Conservation (phyloP, 2,113 vertebrate species). For the Abramis brama region DNA sequence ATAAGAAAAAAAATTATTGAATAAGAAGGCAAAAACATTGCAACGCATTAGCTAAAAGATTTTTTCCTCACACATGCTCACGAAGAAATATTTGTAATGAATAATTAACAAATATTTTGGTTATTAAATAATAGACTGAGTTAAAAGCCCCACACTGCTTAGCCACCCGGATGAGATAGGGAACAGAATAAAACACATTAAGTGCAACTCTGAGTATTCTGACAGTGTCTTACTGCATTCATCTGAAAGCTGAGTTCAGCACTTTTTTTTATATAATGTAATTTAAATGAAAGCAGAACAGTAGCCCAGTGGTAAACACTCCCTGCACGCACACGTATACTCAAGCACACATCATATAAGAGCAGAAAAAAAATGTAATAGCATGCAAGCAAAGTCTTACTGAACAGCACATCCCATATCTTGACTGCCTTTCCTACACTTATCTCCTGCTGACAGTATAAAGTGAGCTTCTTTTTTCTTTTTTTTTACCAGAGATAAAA, state of each 20-base stretch:
- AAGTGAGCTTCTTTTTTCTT: background rate
- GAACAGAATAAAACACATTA: background rate
- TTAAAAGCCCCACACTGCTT: background rate
- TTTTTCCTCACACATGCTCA: background rate
- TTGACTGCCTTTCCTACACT: constrained; percentile 18
- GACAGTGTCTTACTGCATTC: background rate
- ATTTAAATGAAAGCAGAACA: background rate
- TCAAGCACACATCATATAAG: background rate
- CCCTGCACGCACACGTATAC: background rate
- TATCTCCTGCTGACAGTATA: constrained; percentile 9
- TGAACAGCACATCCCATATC: background rate
- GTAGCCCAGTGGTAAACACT: background rate
- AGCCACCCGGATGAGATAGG: background rate
- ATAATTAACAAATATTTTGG: constrained; percentile 14
- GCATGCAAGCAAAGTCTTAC: background rate
- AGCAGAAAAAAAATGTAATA: background rate
- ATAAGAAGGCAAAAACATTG: background rate
- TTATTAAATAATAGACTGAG: background rate
- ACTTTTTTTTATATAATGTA: background rate
- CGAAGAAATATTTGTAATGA: background rate
- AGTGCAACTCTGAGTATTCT: background rate
- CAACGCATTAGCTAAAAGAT: background rate
- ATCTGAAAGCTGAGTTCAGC: constrained; percentile 18
- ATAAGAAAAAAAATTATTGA: background rate
- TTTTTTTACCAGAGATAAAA: constrained; percentile 8